Base-by-base conservation (phyloP, 2,888 invertebrate genomes). In the Gastrophysa polygoni region DNA sequence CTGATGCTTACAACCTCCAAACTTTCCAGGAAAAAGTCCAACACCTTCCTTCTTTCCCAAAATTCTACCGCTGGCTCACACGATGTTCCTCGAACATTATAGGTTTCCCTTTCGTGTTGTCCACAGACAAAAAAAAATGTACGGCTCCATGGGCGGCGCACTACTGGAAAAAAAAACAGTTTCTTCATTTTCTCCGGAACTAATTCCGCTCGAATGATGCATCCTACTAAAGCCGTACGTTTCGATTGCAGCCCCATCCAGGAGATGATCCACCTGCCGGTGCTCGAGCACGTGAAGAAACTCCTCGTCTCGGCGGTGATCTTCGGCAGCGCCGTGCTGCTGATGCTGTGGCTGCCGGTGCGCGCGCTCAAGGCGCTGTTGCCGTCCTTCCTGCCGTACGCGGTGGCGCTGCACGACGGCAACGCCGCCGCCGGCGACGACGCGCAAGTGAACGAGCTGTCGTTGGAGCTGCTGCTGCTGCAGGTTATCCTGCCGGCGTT, bases 181-280 rank as follows among this genome's bases (percentile, higher is more conserved):
- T n/a, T n/a, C n/a, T n/a, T n/a, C n/a, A n/a, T n/a, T n/a, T n/a
- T n/a, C n/a, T n/a, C n/a, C n/a, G n/a, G n/a, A n/a, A n/a, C n/a
- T n/a, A n/a, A n/a, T n/a, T n/a, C n/a, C n/a, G n/a, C n/a, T n/a
- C n/a, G n/a, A n/a, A n/a, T n/a, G n/a, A n/a, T n/a, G n/a, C n/a
- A n/a, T n/a, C n/a, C n/a, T n/a, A n/a, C n/a, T n/a, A n/a, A n/a
- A n/a, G n/a, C n/a, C n/a, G n/a, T n/a, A n/a, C n/a, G n/a, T n/a
- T n/a, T n/a, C n/a, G n/a, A n/a, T n/a, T n/a, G n/a, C 77, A 98
- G 98, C 83, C 99, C 99, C 6, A 97, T 99, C 64, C 97, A 96
- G 84, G 96, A 94, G 88, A 98, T 99, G 98, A 98, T 99, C 69
- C 98, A 98, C 79, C 84, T 97, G 29, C 95, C 98, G 1, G 95